Evolutionary conservation across 2,113 vertebrate genomes (phyloP).

Genomic region (Mormyrus iriodes): DNA sequence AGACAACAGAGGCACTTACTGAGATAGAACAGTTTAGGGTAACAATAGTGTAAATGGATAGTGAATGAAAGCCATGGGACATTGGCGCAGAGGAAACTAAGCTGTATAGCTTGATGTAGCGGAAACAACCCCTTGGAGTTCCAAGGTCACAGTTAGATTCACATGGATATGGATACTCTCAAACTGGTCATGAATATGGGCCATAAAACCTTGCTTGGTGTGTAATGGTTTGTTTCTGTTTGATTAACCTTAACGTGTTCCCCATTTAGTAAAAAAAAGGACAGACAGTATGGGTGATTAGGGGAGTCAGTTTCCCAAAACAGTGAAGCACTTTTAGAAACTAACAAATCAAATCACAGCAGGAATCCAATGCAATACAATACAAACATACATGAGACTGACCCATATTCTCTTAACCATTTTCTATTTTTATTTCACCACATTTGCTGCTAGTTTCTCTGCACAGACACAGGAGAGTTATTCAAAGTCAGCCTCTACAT

Average conservation of each 20-base stretch:
- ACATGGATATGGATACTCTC: not conserved
- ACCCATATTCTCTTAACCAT: not conserved
- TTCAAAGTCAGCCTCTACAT: not conserved
- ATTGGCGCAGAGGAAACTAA: not conserved
- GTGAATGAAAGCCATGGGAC: not conserved
- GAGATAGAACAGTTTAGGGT: not conserved
- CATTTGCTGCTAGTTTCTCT: not conserved
- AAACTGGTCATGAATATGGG: not conserved
- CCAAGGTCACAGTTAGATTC: not conserved
- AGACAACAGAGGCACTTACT: not conserved
- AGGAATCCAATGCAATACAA: not conserved
- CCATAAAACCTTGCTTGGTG: not conserved
- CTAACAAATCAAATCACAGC: not conserved
- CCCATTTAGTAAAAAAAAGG: not conserved
- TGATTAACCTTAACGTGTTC: not conserved
- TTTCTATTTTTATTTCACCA: not conserved
- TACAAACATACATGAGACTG: not conserved
- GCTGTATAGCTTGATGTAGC: not conserved
- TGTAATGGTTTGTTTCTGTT: not conserved
- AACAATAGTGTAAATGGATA: not conserved
- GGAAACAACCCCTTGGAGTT: not conserved
- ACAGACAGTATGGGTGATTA: not conserved
- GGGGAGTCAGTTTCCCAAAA: not conserved
- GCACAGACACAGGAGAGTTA: not conserved
- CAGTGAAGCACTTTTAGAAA: not conserved